phyloP scores from a whole-genome alignment of 2,113 vertebrate genomes.

The Aythya baeri region DNA sequence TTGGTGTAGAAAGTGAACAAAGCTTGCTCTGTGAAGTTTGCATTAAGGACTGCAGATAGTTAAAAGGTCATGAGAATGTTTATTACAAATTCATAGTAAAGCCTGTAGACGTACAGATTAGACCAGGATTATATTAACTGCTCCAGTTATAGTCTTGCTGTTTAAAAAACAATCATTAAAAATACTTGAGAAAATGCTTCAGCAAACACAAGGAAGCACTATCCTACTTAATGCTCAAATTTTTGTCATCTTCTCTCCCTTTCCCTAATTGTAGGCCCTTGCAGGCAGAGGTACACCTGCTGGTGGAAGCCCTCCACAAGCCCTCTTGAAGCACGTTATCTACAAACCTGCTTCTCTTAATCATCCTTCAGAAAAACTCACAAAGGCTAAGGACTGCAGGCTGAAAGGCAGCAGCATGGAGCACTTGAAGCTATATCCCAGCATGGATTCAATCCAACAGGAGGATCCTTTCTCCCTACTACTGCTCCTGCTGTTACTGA shows the following conservation, averaged over 20 bases:
- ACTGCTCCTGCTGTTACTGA: fast-evolving
- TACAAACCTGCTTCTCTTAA: background rate
- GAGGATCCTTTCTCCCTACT: background rate
- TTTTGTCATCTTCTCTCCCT: background rate
- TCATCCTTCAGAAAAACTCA: background rate
- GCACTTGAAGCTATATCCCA: background rate
- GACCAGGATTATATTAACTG: background rate
- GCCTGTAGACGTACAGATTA: background rate
- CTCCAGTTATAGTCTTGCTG: background rate
- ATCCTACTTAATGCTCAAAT: background rate
- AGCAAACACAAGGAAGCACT: background rate
- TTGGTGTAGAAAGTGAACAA: background rate
- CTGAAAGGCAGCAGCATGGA: background rate
- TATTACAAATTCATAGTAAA: background rate
- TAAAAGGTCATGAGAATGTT: constrained; percentile 15
- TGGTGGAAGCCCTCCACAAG: background rate
- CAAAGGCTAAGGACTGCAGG: background rate
- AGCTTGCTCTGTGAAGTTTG: background rate
- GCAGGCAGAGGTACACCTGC: background rate
- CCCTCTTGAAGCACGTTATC: background rate
- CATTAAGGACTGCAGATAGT: background rate
- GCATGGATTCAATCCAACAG: background rate
- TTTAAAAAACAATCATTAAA: background rate
- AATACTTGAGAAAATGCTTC: background rate
- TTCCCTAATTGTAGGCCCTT: background rate